Base-by-base conservation (phyloP, 2,888 invertebrate species). In the Caenorhabditis panamensis region DNA sequence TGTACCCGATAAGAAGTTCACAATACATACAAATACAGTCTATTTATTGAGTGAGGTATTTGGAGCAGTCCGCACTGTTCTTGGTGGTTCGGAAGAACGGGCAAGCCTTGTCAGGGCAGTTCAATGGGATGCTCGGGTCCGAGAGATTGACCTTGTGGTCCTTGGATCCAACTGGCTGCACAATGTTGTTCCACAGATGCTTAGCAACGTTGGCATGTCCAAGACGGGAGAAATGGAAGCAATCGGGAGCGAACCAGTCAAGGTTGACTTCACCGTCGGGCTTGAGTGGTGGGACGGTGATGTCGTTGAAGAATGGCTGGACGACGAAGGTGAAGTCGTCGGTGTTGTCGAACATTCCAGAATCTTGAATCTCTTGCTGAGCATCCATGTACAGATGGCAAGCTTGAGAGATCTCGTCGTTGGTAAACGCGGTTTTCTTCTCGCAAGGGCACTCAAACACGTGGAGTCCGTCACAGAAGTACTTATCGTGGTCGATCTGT, bases 251-350 rank as follows among this genome's bases (percentile, higher is more conserved):
- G 78, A 87, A 87, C 84, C 84, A 86, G 28, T 83, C 81, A 71
- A 87, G 53, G 51, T 87, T 82, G 8, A 82, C 76, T 24, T 78
- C 75, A 28, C 87, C 87, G 56, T 87, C 79, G 1, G 80, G 78
- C 20, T 76, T 71, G 36, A 82, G 36, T 54, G 87, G 87, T 3
- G 87, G 86, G 28, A 63, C 63, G 0, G 67, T 69, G 62, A 86
- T 77, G 9, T 72, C 76, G 44, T 87, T 84, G 82, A 88, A 85
- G 82, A 88, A 88, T 11, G 88, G 88, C 58, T 88, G 88, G 36
- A 88, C 73, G 41, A 88, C 86, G 5, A 86, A 80, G 0, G 86
- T 86, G 69, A 88, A 88, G 61, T 88, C 87, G 51, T 87, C 87
- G 24, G 82, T 67, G 13, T 83, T 71, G 66, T 87, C 87, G 82